Evolutionary conservation across 2,113 vertebrate species (phyloP), one percentile per base, ranked within the genome.

Genomic region (Centrocercus urophasianus): DNA sequence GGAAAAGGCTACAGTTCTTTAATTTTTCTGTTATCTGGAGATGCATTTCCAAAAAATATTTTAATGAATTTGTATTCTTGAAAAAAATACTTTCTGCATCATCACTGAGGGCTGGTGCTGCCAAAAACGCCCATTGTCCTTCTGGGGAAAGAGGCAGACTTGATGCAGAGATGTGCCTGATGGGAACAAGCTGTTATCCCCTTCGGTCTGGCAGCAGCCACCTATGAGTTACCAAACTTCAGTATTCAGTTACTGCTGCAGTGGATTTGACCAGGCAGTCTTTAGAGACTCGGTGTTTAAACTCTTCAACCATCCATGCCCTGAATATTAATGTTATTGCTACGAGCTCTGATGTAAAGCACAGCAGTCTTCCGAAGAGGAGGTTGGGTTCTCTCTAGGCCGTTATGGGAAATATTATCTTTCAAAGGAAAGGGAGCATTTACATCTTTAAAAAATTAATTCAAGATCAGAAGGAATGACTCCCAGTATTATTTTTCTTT

Each of bases 381-480:
- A 79, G 48, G 63, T 13, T 36, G 77, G 24, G 70, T 7, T 90
- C 57, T 63, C 40, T 76, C 66, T 79, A 0, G 0, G 32, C 64
- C 38, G 2, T 66, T 71, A 43, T 10, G 60, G 71, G 78, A 87
- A 92, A 80, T 77, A 92, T 8, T 76, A 73, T 38, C 82, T 80
- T 95, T 89, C 81, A 80, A 76, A 93, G 73, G 40, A 74, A 70
- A 64, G 87, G 71, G 75, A 93, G 32, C 64, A 74, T 79, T 89
- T 86, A 24, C 64, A 80, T 76, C 66, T 89, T 63, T 24, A 47
- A 43, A 89, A 93, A 73, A 73, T 38, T 15, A 69, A 8, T 40
- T 76, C 73, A 75, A 89, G 70, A 82, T 91, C 91, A 89, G 74
- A 93, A 93, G 66, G 30, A 63, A 56, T 38, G 54, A 59, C 54